Evolutionary conservation across 2,797 vertebrate genomes (phyloP).

Genomic region (Brachyrhaphis roseni): DNA sequence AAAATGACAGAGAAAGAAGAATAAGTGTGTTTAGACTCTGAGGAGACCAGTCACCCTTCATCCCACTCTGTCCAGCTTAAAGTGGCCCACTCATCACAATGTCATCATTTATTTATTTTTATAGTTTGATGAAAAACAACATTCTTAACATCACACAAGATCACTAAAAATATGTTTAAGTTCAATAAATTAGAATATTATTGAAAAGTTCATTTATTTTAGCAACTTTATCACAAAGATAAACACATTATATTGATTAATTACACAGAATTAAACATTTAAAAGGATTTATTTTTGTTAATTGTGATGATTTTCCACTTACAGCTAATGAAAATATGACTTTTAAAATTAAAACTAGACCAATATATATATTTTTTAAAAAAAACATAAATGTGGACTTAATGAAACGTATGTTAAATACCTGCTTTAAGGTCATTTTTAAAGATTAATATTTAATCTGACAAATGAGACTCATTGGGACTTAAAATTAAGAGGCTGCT

Average conservation of each 20-base stretch:
- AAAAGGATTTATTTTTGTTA: background rate
- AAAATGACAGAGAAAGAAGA: slow-evolving; percentile 30
- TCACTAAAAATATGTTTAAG: background rate
- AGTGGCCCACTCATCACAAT: slow-evolving; percentile 19
- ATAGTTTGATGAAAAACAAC: background rate
- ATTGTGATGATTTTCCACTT: background rate
- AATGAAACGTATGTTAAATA: background rate
- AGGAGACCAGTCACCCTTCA: background rate
- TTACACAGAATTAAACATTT: background rate
- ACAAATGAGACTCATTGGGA: background rate
- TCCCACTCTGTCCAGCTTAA: slow-evolving; percentile 6
- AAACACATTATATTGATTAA: background rate
- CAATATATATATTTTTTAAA: background rate
- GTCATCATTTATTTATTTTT: background rate
- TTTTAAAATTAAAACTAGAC: background rate
- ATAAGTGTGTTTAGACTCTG: slow-evolving; percentile 14
- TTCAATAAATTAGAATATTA: background rate
- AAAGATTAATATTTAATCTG: background rate
- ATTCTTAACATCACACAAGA: background rate
- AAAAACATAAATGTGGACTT: background rate
- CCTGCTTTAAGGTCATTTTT: background rate
- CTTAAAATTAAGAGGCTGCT: too few relatives aligned
- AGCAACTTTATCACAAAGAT: background rate
- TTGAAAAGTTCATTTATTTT: background rate
- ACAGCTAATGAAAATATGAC: background rate